Evolutionary conservation across 2,888 invertebrate species (phyloP), one percentile per base, ranked within the genome.

Genomic region (Megaustenia siamemsis): DNA sequence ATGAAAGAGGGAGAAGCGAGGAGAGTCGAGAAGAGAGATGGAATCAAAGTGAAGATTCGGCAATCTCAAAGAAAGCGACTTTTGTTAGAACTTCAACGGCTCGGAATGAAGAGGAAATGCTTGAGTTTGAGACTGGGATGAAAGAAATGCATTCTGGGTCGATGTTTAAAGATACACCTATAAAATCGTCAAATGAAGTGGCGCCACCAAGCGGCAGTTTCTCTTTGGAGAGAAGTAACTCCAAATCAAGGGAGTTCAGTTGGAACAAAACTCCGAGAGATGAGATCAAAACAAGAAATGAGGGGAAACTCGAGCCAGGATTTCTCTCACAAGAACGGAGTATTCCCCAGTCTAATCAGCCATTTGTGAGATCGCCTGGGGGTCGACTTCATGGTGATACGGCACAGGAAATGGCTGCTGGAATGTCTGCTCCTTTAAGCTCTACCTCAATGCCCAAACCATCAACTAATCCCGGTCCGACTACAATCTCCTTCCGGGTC

Each of bases 31-130:
- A 49, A 49, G 18, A 73, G 49, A 49, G 49, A 2, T 28, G 49
- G 1, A 3, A 10, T 49, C 4, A 12, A 18, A 49, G 10, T 3
- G 28, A 73, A 15, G n/a, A 40, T 8, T n/a, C 0, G 0, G 15
- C 28, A 32, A 5, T 32, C 24, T 18, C 53, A n/a, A 80, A 69
- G 68, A 80, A 69, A 60, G 53, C 80, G 0, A 43, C 24, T 12
- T 60, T 69, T 45, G 45, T 69, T 53, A 28, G 80, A 69, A 80
- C 80, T 1, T 80, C 80, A 18, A 60, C 77, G 0, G 60, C 60
- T 6, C 66, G 45, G 49, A 45, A 68, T 8, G 68, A 66, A 49
- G 73, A 73, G 4, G 71, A 53, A 35, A 6, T 82, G 12, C 28
- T 43, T 1, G 35, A 60, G 21, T 60, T 40, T 15, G 15, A 12